Percentiles rank a stretch among this genome's conserved stretches.
Evolutionary conservation across 2,888 invertebrate species (phyloP).

Genomic region (Pardosa pseudoannulata): DNA sequence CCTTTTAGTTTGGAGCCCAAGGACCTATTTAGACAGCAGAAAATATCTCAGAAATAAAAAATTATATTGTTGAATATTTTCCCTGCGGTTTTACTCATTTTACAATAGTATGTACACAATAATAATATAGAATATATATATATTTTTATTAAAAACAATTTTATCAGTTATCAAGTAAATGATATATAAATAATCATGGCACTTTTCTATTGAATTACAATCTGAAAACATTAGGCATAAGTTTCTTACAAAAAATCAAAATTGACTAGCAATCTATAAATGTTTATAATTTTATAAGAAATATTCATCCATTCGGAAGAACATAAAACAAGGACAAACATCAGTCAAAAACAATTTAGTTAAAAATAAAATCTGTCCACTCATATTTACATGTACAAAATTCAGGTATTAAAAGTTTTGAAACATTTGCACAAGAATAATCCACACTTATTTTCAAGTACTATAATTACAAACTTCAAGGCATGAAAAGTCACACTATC

Average conservation of each 20-base stretch:
- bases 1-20: too few species aligned
- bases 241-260: not conserved
- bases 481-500: constrained; percentile 7
- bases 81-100: not conserved
- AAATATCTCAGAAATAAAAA: too few species aligned
- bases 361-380: not conserved
- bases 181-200: constrained; percentile 1
- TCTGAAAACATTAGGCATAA: not conserved
- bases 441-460: constrained; percentile 8
- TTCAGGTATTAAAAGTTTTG: constrained; percentile 5
- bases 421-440: not conserved
- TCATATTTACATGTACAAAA: constrained; percentile 5
- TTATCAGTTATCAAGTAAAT: not conserved
- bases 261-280: not conserved
- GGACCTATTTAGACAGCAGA: too few species aligned
- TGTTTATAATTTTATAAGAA: not conserved
- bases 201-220: not conserved
- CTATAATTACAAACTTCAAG: constrained; percentile 17
- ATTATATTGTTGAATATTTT: not conserved
- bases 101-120: not conserved
- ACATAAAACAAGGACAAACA: not conserved
- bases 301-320: not conserved
- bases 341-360: not conserved
- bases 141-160: not conserved
- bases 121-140: not conserved